Evolutionary conservation across 2,797 vertebrate genomes (phyloP), one percentile per base, ranked within the genome.

Genomic region (Poeciliopsis paucimaculata): DNA sequence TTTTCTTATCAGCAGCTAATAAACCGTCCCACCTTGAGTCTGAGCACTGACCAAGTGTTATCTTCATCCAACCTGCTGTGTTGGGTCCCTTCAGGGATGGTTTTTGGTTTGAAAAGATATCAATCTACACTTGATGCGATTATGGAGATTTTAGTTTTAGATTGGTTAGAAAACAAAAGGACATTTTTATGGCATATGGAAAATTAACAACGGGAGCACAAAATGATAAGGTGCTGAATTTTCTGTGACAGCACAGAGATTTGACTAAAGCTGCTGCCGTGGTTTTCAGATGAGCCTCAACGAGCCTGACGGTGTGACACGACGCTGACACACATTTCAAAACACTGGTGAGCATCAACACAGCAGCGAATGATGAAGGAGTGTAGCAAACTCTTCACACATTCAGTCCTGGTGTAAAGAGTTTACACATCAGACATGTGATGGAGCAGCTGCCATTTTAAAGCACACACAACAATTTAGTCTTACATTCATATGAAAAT

Each of bases 1-100:
- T 88, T 89, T 34, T 82, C 85, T 88, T 90, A 81, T 83, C 79
- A 78, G 57, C 46, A 34, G 80, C 75, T 90, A 87, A 91, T 91
- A 80, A 86, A 81, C 23, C 34, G 34, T n/a, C 45, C 75, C 86
- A 84, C 87, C 77, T 79, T 72, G 74, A 84, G 76, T 72, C 73
- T 51, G 41, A 82, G 80, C 79, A 80, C 57, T n/a, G 62, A 49
- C 75, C 43, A 73, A 75, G 43, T 82, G 86, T 16, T 39, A 51
- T 73, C 43, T 72, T 62, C 71, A 43, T 34, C 43, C 77, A 47
- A 26, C 31, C 76, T 73, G 81, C 36, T 23, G 43, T 43, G 49
- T 43, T n/a, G 47, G 72, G 4, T 36, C 76, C 45, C 34, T 46
- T 43, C 16, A 46, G 43, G n/a, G 9, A 57, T 72, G 53, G 77